A percentile compares a stretch with the other conserved stretches of the same genome.
phyloP scores from a whole-genome alignment of 2,797 vertebrate genomes.

The Anas bernieri region DNA sequence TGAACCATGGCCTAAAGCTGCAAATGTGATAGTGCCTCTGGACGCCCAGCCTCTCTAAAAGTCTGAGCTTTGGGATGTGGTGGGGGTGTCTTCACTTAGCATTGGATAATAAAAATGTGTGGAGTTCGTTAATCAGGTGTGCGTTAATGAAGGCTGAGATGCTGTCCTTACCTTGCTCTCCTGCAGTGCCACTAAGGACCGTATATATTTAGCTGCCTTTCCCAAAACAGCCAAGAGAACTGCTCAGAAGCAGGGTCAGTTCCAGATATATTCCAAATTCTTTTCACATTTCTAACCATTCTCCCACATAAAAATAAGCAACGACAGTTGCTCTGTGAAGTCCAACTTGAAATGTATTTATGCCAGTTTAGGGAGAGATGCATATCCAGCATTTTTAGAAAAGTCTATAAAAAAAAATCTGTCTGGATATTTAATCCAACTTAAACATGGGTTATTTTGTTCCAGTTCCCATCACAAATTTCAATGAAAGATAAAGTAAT shows the following conservation, averaged over 20 bases:
- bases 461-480: background rate
- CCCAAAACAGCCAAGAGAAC: background rate
- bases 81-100: background rate
- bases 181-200: background rate
- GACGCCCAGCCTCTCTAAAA: background rate
- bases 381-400: background rate
- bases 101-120: background rate
- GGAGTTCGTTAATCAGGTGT: background rate
- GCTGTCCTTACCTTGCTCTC: background rate
- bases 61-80: background rate
- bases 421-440: background rate
- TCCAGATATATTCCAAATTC: background rate
- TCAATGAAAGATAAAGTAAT: background rate
- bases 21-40: background rate
- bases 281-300: background rate
- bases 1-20: conserved; percentile 25
- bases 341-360: background rate
- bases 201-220: background rate
- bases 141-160: background rate
- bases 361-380: background rate
- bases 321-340: background rate
- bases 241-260: background rate
- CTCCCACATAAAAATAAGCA: background rate
- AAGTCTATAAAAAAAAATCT: background rate
- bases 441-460: background rate